These are phyloP conservation scores for Nannospalax galili DNA, from an alignment of 2,113 vertebrate genomes.

Conservation along the genomic window DNA sequence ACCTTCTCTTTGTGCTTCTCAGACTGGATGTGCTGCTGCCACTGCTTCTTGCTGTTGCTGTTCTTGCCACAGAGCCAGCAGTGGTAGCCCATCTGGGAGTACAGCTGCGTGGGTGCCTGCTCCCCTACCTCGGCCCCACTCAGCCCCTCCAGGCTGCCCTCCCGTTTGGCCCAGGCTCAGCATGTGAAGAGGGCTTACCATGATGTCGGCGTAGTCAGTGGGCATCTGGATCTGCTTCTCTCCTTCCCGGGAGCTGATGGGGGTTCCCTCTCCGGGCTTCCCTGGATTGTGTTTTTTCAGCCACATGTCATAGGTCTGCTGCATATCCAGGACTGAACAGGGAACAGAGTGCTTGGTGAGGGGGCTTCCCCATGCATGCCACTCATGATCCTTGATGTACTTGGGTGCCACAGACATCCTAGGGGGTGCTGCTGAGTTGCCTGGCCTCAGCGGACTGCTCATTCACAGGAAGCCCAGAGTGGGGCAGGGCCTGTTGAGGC, in stretches of 20 bases:
- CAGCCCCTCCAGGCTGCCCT: background rate
- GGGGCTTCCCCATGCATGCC: background rate
- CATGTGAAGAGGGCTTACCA: slow-evolving; percentile 84
- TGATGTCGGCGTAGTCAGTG: slow-evolving; percentile 93
- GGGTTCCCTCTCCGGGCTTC: slow-evolving; percentile 87
- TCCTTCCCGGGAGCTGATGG: slow-evolving; percentile 84
- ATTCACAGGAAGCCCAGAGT: background rate
- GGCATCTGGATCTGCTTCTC: slow-evolving; percentile 97
- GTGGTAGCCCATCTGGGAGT: slow-evolving; percentile 90
- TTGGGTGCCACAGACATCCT: background rate
- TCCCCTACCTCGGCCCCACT: accelerated
- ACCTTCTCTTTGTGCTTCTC: slow-evolving; percentile 98
- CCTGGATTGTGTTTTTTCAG: slow-evolving; percentile 88
- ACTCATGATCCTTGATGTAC: no score
- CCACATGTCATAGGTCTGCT: slow-evolving; percentile 96
- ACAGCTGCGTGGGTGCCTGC: background rate
- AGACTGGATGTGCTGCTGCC: slow-evolving; percentile 96
- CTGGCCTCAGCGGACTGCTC: background rate
- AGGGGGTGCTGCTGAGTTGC: background rate
- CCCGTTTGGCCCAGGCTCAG: background rate
- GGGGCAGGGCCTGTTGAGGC: accelerated
- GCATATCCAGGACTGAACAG: slow-evolving; percentile 92
- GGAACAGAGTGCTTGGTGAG: background rate
- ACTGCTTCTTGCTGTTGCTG: slow-evolving; percentile 98
- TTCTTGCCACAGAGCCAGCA: slow-evolving; percentile 96